Conservation (phyloP, 2,113 vertebrate species). For the Phyllostomus hastatus region DNA sequence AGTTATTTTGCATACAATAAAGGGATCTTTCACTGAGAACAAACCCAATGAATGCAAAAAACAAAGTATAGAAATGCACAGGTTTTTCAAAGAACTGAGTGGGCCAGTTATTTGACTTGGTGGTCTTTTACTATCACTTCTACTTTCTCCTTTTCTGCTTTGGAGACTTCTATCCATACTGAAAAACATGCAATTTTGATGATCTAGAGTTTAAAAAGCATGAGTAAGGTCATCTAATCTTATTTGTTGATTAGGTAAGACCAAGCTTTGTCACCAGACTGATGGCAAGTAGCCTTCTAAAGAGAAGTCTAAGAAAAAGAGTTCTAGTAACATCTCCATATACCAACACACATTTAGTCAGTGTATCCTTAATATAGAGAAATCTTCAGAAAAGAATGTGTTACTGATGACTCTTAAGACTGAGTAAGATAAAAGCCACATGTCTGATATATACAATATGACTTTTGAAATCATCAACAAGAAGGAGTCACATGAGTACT, state of each 20-base stretch:
- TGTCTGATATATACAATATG: neutral
- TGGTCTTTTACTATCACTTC: neutral
- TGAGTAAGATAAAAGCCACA: neutral
- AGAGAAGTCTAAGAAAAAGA: neutral
- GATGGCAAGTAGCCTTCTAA: neutral
- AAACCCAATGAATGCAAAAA: neutral
- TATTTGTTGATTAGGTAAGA: neutral
- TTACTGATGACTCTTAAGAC: neutral
- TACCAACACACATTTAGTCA: neutral
- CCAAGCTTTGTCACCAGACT: neutral
- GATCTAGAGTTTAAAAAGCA: neutral
- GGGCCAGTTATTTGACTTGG: neutral
- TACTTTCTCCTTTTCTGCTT: neutral
- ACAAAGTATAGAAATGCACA: neutral
- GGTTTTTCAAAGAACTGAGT: neutral
- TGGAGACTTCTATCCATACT: neutral
- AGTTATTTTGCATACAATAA: neutral
- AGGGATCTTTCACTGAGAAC: neutral
- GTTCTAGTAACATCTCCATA: neutral
- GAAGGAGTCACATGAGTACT: neutral
- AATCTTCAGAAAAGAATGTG: neutral
- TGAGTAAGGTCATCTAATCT: neutral
- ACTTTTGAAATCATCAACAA: neutral
- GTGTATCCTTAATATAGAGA: neutral
- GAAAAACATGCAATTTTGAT: neutral